Base-by-base conservation (phyloP, 2,797 vertebrate genomes). In the Ataeniobius toweri region DNA sequence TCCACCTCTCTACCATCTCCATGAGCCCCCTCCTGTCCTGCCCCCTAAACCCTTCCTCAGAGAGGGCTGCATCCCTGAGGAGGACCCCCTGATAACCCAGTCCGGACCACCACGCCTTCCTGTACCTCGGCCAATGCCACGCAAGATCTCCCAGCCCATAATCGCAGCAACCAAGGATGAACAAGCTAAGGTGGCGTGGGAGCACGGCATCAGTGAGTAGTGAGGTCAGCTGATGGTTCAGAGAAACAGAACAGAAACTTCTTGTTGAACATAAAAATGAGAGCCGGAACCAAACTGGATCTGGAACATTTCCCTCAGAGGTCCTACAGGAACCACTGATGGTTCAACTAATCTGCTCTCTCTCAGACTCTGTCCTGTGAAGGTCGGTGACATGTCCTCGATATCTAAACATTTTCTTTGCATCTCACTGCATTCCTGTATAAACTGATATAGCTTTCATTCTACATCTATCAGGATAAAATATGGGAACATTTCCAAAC, bases 151-250 rank as follows among this genome's bases (percentile, higher is more conserved):
- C 26, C 96, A 97, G 51, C 96, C 97, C 12, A 91, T 96, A 5
- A 95, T 92, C 46, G 89, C 88, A 0, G 91, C 89, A 0, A 80
- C 88, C 73, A 97, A 97, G 93, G 97, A 97, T 0, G 96, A 97
- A 83, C 97, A 97, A 70, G 96, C 97, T 14, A 96, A 96, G 77
- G 96, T 97, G 89, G 96, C 95, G 0, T 98, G 97, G 97, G 96
- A 97, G 89, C 96, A 96, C 0, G 94, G 97, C 87, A 86, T 97
- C 84, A 85, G 94, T 0, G 96, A 97, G 86, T 96, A 97, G 89
- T 94, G 83, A 81, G 58, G 1, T 20, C 7, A 0, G 8, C 0
- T 0, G 5, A 0, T 0, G 20, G 8, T 12, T 24, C 12, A 6
- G 9, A 55, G 14, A 26, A 26, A 71, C 70, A 20, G 8, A 61